Base-by-base conservation (phyloP, 2,888 invertebrate genomes). In the Oxystoma pomonae region DNA sequence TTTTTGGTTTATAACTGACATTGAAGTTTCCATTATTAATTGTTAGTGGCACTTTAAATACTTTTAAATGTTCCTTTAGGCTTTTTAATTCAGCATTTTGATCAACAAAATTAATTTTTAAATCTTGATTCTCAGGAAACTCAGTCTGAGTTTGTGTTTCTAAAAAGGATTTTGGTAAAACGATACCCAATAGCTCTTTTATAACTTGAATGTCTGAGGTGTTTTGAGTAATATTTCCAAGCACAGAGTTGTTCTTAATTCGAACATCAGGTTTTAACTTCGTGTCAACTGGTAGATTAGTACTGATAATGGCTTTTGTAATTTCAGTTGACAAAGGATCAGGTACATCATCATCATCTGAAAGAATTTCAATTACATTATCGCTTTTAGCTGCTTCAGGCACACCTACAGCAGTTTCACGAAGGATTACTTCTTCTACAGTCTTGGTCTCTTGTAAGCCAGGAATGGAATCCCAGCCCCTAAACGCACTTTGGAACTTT, bases 1-100 rank as follows among this genome's bases (percentile, higher is more conserved):
- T 12, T 35, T 12, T 12, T 3, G 12, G 12, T 35, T 3, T 35
- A 19, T 53, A 53, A 16, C 3, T 19, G 7, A 63, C 65, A 12
- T 66, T 58, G 55, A 63, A 63, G 35, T 59, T 22, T 1, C 67
- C 65, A 59, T 65, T 61, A 9, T 63, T 62, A 5, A 73, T 64
- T 2, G 63, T 58, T 20, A 73, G 57, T 1, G 72, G 72, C 17
- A 74, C 69, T 64, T 70, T 72, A 56, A 67, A 70, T 2, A 62
- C 57, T 19, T 57, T 19, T 20, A 74, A 55, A 19, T 70, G 66
- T 56, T 65, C 62, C 20, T 67, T 69, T 7, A 73, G 58, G 52
- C 67, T 62, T 56, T 68, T 68, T 35, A 74, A 65, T 55, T 68
- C 67, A 5, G 61, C 61, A 1, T 55, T 58, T 19, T 68, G 67